Evolutionary conservation across 2,113 vertebrate genomes (phyloP).

Genomic region (Tachycineta bicolor): DNA sequence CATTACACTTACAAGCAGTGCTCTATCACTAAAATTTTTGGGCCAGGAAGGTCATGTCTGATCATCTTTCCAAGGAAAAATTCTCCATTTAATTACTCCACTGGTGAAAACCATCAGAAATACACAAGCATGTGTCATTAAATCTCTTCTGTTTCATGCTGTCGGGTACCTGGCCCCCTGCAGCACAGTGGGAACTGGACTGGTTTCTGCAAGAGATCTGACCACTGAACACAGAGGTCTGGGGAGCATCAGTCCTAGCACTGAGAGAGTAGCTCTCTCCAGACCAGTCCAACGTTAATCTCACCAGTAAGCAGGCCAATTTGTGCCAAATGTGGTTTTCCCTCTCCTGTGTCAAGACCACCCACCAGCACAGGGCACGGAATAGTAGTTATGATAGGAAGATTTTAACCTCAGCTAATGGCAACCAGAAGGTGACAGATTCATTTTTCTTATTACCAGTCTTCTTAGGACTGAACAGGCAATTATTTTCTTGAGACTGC

Average conservation of each 20-base stretch:
- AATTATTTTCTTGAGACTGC: background rate
- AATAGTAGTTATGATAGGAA: background rate
- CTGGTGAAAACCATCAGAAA: background rate
- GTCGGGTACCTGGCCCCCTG: rapidly evolving
- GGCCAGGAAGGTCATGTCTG: background rate
- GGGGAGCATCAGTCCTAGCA: background rate
- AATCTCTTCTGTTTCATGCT: background rate
- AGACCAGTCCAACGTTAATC: background rate
- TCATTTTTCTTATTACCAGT: conserved; percentile 1
- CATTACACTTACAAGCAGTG: background rate
- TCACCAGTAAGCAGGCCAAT: background rate
- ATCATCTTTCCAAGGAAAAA: background rate
- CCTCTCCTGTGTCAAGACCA: background rate
- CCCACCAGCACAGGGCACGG: background rate
- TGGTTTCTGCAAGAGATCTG: background rate
- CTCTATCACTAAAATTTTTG: background rate
- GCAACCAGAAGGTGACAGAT: background rate
- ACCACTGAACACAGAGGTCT: background rate
- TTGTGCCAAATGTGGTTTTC: background rate
- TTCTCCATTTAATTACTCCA: background rate
- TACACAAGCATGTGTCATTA: background rate
- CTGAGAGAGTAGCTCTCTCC: background rate
- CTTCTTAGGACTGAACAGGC: background rate
- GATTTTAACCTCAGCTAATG: conserved; percentile 4
- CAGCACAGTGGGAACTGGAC: background rate